Percentiles rank a stretch among this genome's conserved stretches.
phyloP scores from a whole-genome alignment of 2,888 invertebrate species.

The Thereva unica region DNA sequence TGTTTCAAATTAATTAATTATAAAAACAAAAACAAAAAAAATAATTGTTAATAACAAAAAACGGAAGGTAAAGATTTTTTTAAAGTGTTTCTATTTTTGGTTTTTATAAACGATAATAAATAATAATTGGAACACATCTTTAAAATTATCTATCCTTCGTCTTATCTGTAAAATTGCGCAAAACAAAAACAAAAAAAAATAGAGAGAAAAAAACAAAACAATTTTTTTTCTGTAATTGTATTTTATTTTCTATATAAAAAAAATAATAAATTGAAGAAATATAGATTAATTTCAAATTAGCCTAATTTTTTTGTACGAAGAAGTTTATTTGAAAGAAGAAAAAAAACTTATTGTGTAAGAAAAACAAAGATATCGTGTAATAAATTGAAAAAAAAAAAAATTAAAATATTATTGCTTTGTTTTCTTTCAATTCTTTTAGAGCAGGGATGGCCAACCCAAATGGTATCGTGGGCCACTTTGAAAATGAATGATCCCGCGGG shows the following conservation, averaged over 20 bases:
- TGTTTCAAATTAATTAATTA: slow-evolving; percentile 13
- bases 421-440: neutral
- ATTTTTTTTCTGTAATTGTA: slow-evolving; percentile 24
- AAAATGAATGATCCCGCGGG: no score
- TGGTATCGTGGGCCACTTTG: no score
- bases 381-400: slow-evolving; percentile 29
- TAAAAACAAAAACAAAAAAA: slow-evolving; percentile 17
- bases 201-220: neutral
- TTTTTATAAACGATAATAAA: slow-evolving; percentile 12
- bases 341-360: slow-evolving; percentile 16
- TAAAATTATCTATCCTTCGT: no score
- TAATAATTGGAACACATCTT: slow-evolving; percentile 7
- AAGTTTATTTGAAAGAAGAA: slow-evolving; percentile 26
- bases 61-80: no score
- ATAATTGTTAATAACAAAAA: slow-evolving; percentile 5
- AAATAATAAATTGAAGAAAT: neutral
- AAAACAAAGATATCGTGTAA: slow-evolving; percentile 30
- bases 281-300: slow-evolving; percentile 31
- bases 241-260: slow-evolving; percentile 12
- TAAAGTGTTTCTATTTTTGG: no score
- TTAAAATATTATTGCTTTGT: neutral
- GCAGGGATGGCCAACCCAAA: no score
- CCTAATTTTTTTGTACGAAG: slow-evolving; percentile 32
- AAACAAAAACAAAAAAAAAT: slow-evolving; percentile 17
- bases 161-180: slow-evolving; percentile 26